Conservation (phyloP, 2,113 vertebrate species). For the Eptesicus fuscus region DNA sequence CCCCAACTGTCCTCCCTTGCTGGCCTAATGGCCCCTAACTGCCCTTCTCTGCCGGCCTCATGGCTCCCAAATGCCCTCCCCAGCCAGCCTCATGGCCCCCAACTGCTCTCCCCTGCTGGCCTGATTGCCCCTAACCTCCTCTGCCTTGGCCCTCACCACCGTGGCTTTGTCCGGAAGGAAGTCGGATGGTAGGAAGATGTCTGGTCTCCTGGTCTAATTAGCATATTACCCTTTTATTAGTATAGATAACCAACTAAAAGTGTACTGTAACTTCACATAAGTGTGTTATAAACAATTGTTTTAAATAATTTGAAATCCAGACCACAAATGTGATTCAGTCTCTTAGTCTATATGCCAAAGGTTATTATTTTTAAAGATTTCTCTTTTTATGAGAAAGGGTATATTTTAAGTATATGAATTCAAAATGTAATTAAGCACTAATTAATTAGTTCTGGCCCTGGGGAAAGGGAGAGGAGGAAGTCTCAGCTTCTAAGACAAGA, state of each 20-base stretch:
- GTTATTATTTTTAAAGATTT: background rate
- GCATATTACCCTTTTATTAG: too few relatives aligned
- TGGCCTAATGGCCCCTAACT: too few relatives aligned
- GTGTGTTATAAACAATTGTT: background rate
- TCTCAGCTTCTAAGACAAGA: conserved; percentile 16
- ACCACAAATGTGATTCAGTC: conserved; percentile 1
- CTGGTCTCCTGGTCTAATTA: too few relatives aligned
- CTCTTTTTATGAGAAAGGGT: conserved; percentile 1
- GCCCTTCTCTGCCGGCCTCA: too few relatives aligned
- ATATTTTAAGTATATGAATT: conserved; percentile 45
- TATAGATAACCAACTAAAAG: background rate
- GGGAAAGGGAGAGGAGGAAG: background rate
- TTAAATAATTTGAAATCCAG: conserved; percentile 23
- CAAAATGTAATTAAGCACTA: conserved; percentile 12
- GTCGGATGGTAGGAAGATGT: too few relatives aligned
- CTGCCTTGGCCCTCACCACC: too few relatives aligned
- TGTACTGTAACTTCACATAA: background rate
- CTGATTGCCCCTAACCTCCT: too few relatives aligned
- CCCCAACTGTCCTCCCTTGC: too few relatives aligned
- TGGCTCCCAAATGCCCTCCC: too few relatives aligned
- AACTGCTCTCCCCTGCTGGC: too few relatives aligned
- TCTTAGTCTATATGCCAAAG: conserved; percentile 5
- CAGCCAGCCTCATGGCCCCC: accelerated
- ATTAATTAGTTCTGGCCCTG: background rate
- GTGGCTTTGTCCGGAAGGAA: too few relatives aligned